A percentile compares a stretch with the other conserved stretches of the same genome.
Evolutionary conservation across 2,888 invertebrate species (phyloP).

Genomic region (Hartigia nigra): DNA sequence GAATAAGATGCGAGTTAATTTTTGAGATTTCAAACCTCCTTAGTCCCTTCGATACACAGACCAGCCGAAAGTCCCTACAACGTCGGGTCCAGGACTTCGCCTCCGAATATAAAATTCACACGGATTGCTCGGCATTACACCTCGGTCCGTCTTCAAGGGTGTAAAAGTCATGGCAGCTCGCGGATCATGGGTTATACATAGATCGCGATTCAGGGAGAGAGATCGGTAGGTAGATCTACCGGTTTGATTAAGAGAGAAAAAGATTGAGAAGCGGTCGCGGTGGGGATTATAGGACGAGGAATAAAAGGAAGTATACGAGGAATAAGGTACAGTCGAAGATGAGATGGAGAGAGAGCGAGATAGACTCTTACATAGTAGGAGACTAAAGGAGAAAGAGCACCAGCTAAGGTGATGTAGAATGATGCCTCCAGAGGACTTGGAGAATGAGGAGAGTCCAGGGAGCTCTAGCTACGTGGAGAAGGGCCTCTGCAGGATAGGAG

Average conservation of each 20-base stretch:
- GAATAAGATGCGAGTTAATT: no score
- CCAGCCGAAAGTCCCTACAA: slow-evolving; percentile 17
- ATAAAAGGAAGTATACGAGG: no score
- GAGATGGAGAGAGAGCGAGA: slow-evolving; percentile 15
- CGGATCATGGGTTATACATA: slow-evolving; percentile 36
- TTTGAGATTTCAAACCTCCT: no score
- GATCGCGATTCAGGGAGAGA: slow-evolving; percentile 32
- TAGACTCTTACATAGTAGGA: slow-evolving; percentile 18
- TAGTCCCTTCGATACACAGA: no score
- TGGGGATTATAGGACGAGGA: no score
- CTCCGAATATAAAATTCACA: slow-evolving; percentile 27
- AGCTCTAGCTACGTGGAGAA: not conserved
- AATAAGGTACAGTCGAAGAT: not conserved
- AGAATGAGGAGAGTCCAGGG: slow-evolving; percentile 10
- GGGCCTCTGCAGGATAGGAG: not conserved
- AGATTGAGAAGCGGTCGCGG: not conserved
- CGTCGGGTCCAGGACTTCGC: slow-evolving; percentile 27
- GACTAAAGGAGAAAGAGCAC: slow-evolving; percentile 17
- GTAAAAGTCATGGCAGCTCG: slow-evolving; percentile 31
- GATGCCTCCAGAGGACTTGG: slow-evolving; percentile 35
- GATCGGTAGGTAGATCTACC: slow-evolving; percentile 45
- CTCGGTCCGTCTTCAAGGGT: slow-evolving; percentile 35
- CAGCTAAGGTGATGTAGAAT: slow-evolving; percentile 20
- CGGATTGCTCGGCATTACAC: slow-evolving; percentile 29
- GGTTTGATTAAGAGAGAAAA: slow-evolving; percentile 43